Base-by-base conservation (phyloP, 2,888 invertebrate species). In the Agonopterix alstromeriana region DNA sequence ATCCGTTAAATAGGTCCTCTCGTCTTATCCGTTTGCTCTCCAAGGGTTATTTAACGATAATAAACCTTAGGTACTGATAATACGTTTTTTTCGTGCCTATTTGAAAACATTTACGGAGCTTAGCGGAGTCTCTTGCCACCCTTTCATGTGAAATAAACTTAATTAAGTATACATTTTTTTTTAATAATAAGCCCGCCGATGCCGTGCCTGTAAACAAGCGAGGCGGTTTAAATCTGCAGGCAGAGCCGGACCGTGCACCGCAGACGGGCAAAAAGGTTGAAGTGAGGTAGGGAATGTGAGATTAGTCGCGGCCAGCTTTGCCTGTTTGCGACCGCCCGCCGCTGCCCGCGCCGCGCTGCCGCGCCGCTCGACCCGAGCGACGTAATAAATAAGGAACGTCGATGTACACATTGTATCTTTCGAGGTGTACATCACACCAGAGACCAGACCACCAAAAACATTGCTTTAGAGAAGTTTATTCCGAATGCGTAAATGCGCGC, bases 261-360 rank as follows among this genome's bases (percentile, higher is more conserved):
- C 70, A 78, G 78, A 77, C 74, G 58, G 58, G 63, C 70, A 79
- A 82, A 81, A 81, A 82, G 72, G 66, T 69, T 65, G 69, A 65
- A 72, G 67, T 68, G 65, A 64, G 59, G 60, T 49, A 53, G 64
- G 66, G 65, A 71, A 76, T 78, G 67, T 55, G 54, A 70, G 73
- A 73, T 74, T 68, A 73, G 70, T 67, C 61, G 63, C 61, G 60
- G 61, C 61, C 66, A 63, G 67, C 61, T 67, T 65, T 58, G 60
- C 61, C 49, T 61, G 63, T 63, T 55, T 56, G 58, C 56, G 57
- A 56, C 53, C 54, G 56, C 53, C 57, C 41, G 55, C 53, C 57
- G 60, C 59, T 3, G 55, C 57, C 57, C 51, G 57, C 56, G 51
- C 49, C 55, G 27, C 41, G 55, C n/a, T n/a, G n/a, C n/a, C n/a